Percentiles rank a stretch among this genome's conserved stretches.
Evolutionary conservation across 2,113 vertebrate genomes (phyloP).

Genomic region (Atractosteus spatula): DNA sequence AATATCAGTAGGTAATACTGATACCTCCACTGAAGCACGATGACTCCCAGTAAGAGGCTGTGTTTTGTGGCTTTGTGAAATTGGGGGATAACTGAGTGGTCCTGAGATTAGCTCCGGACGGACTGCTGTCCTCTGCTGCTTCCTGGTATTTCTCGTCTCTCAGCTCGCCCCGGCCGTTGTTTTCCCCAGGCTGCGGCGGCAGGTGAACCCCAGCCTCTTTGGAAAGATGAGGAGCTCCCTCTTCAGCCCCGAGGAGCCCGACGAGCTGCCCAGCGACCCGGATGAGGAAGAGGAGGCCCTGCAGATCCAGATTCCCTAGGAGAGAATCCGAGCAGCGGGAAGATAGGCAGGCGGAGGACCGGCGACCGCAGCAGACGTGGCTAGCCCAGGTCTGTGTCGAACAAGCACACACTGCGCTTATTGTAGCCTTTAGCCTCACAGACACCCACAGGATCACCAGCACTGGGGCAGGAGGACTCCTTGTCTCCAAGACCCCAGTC

Average conservation of each 20-base stretch:
- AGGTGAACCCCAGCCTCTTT: conserved; percentile 83
- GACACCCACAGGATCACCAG: background rate
- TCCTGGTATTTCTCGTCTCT: background rate
- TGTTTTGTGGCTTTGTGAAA: no score
- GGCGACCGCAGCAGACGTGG: no score
- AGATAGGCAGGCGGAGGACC: background rate
- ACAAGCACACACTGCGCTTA: background rate
- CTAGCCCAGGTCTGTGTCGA: no score
- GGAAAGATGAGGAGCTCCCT: conserved; percentile 82
- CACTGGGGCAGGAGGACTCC: background rate
- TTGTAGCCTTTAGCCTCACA: background rate
- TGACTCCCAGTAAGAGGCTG: no score
- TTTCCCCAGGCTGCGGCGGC: conserved; percentile 76
- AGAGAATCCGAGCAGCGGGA: conserved; percentile 16
- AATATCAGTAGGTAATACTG: no score
- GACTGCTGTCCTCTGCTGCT: background rate
- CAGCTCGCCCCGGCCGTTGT: background rate
- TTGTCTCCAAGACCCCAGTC: no score
- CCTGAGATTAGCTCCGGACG: no score
- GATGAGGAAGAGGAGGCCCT: conserved; percentile 87
- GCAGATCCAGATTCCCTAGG: conserved; percentile 87
- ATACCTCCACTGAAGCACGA: no score
- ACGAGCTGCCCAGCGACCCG: conserved; percentile 74
- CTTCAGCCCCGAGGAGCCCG: conserved; percentile 74
- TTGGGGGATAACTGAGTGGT: no score